These are phyloP conservation scores for Drosophila bunnanda DNA, from an alignment of 2,888 invertebrate species.

Conservation along the genomic window DNA sequence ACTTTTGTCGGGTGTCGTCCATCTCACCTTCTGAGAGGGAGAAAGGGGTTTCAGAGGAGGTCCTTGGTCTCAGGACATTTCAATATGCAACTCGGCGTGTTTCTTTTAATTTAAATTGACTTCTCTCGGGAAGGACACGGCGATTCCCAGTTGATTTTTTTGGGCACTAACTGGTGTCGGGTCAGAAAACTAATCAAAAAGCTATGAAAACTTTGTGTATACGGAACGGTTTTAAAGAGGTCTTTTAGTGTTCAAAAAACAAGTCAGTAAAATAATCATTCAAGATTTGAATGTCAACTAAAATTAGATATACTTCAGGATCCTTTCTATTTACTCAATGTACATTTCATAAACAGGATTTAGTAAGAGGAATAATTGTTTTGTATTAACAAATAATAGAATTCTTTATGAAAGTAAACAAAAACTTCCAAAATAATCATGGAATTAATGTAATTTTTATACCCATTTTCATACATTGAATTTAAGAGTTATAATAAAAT, in stretches of 20 bases:
- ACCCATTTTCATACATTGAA: too few species aligned
- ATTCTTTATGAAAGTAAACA: too few species aligned
- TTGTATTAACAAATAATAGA: not conserved
- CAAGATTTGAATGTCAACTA: not conserved
- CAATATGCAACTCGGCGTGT: constrained; percentile 67
- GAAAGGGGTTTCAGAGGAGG: not conserved
- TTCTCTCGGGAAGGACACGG: constrained; percentile 35
- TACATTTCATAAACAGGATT: not conserved
- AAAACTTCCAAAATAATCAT: too few species aligned
- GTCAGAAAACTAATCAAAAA: constrained; percentile 77
- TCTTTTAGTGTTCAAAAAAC: not conserved
- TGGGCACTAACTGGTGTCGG: constrained; percentile 28
- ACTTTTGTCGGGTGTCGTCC: constrained; percentile 67
- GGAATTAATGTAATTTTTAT: too few species aligned
- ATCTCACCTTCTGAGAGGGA: constrained; percentile 8
- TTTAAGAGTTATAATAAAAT: too few species aligned
- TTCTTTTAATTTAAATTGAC: constrained; percentile 77
- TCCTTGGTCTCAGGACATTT: constrained; percentile 43
- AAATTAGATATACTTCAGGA: not conserved
- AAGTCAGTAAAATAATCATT: not conserved
- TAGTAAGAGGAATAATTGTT: not conserved
- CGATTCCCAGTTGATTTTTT: constrained; percentile 57
- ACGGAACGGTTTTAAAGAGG: constrained; percentile 1
- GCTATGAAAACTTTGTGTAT: constrained; percentile 72
- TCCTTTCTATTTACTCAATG: not conserved